A percentile compares a stretch with the other conserved stretches of the same genome.
Conservation (phyloP, 1,140 invertebrate genomes). For the Macrostomum lignano region DNA sequence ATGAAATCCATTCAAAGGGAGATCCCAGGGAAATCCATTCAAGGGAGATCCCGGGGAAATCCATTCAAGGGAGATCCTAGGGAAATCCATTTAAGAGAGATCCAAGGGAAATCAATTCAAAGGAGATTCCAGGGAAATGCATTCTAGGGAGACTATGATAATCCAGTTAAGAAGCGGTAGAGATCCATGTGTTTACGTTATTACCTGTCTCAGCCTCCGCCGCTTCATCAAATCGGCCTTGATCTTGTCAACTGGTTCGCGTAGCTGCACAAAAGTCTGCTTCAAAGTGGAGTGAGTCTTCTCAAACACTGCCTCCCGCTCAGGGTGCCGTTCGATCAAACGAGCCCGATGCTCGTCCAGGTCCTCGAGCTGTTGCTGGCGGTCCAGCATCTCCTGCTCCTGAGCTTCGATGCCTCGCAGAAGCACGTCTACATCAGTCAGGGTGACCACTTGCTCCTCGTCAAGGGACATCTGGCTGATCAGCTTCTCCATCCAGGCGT, state of each 20-base stretch:
- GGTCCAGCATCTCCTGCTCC: background rate
- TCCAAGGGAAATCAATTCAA: too few relatives aligned
- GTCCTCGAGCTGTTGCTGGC: background rate
- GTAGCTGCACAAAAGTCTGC: slow-evolving; percentile 32
- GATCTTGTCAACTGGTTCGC: slow-evolving; percentile 49
- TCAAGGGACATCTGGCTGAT: background rate
- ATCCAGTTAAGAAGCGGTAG: too few relatives aligned
- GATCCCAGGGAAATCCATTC: too few relatives aligned
- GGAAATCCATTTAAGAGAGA: too few relatives aligned
- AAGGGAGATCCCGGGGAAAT: too few relatives aligned
- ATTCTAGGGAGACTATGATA: too few relatives aligned
- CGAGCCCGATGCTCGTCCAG: slow-evolving; percentile 47
- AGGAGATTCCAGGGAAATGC: too few relatives aligned
- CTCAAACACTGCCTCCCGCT: slow-evolving; percentile 69
- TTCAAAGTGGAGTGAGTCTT: slow-evolving; percentile 61
- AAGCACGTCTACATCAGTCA: background rate
- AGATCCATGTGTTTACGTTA: too few relatives aligned
- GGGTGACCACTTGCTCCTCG: background rate
- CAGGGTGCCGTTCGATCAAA: slow-evolving; percentile 60
- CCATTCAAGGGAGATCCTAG: too few relatives aligned
- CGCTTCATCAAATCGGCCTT: slow-evolving; percentile 65
- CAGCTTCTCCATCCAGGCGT: background rate
- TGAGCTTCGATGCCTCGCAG: background rate
- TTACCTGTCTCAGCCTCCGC: slow-evolving; percentile 84
- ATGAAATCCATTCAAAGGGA: too few relatives aligned